Evolutionary conservation across 2,888 invertebrate genomes (phyloP).

Genomic region (Lasioglossum pauxillum): DNA sequence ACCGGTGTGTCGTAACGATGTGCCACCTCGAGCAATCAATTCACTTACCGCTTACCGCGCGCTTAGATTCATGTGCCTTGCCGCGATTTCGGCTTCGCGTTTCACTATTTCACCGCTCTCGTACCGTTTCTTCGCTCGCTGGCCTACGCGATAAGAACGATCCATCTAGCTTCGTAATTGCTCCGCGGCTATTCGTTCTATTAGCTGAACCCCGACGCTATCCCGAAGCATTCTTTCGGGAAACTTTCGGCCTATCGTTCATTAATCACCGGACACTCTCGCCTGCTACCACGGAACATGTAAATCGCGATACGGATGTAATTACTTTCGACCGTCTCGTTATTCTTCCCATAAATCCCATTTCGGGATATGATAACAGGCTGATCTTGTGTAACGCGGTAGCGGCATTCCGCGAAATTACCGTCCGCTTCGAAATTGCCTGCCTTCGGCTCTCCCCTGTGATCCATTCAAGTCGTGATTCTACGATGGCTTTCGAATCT

Average conservation of each 20-base stretch:
- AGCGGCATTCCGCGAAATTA: background rate
- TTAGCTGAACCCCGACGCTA: background rate
- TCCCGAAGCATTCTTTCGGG: background rate
- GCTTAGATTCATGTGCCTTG: constrained; percentile 37
- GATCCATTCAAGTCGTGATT: background rate
- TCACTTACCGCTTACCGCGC: constrained; percentile 48
- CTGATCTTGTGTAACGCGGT: background rate
- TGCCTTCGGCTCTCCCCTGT: background rate
- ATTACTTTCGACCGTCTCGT: background rate
- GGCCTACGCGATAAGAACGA: background rate
- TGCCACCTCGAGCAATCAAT: constrained; percentile 54
- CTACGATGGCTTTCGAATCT: background rate
- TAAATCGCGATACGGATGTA: background rate
- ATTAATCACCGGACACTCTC: background rate
- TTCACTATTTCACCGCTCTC: constrained; percentile 18
- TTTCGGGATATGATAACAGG: background rate
- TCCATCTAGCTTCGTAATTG: constrained; percentile 15
- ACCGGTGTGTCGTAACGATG: constrained; percentile 59
- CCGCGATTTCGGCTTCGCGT: constrained; percentile 38
- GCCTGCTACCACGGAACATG: background rate
- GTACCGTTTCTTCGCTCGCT: background rate
- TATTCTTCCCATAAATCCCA: background rate
- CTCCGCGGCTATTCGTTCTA: background rate
- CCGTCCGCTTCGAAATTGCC: background rate
- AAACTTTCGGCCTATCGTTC: background rate